Conservation (phyloP, 2,888 invertebrate genomes). For the Spilarctia lutea region DNA sequence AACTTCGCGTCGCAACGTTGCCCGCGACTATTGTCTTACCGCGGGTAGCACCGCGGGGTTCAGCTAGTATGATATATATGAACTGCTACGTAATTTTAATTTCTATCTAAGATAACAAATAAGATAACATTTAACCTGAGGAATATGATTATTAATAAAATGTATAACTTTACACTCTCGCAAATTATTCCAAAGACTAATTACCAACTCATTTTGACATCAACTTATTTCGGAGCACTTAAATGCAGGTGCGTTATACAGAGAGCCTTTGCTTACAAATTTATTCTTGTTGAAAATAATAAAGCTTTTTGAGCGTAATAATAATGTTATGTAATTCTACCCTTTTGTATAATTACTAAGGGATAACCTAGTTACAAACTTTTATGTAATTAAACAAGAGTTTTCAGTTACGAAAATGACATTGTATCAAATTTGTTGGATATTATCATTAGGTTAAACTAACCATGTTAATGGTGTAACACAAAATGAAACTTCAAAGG, state of each 20-base stretch:
- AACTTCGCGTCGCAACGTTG: too few relatives aligned
- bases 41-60: too few relatives aligned
- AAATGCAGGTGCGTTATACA: conserved; percentile 38
- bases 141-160: not conserved
- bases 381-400: conserved; percentile 47
- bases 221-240: conserved; percentile 29
- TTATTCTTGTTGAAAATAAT: conserved; percentile 30
- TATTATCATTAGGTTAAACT: conserved; percentile 22
- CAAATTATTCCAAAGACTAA: conserved; percentile 17
- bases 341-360: conserved; percentile 45
- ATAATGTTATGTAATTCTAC: conserved; percentile 44
- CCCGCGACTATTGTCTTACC: too few relatives aligned
- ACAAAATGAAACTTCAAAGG: conserved; percentile 8
- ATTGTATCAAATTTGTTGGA: conserved; percentile 21
- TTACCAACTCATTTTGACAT: conserved; percentile 19
- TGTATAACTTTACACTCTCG: not conserved
- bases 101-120: not conserved
- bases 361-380: conserved; percentile 50
- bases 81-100: not conserved
- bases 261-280: conserved; percentile 30
- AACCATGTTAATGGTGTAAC: conserved; percentile 12
- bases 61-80: too few relatives aligned
- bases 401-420: conserved; percentile 35
- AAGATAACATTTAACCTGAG: not conserved
- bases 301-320: conserved; percentile 37